phyloP scores from a whole-genome alignment of 2,888 invertebrate genomes.

The Ceratothoa steindachneri region DNA sequence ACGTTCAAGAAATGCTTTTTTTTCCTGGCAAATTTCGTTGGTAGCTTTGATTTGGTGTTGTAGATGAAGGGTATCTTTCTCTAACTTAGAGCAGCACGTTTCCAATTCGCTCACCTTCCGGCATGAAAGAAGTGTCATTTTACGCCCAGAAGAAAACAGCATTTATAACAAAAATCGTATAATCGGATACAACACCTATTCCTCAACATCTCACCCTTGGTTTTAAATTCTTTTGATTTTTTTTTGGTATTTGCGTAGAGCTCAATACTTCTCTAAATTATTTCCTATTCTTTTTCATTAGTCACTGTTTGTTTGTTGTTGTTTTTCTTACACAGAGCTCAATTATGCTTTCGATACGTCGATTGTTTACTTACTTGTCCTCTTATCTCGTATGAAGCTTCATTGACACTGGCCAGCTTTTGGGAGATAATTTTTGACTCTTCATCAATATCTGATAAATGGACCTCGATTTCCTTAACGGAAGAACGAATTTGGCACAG shows the following conservation, averaged over 20 bases:
- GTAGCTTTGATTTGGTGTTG: neutral
- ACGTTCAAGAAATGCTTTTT: neutral
- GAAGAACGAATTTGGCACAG: slow-evolving; percentile 1
- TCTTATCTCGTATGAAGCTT: neutral
- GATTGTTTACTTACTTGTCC: neutral
- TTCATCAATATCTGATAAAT: neutral
- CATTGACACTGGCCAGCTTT: neutral
- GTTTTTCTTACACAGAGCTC: too few species aligned
- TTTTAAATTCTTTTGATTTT: too few species aligned
- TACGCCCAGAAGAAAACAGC: too few species aligned
- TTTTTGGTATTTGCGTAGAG: too few species aligned
- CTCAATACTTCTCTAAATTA: too few species aligned
- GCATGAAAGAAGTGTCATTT: too few species aligned
- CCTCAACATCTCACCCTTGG: too few species aligned
- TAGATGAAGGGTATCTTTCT: neutral
- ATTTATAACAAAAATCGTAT: too few species aligned
- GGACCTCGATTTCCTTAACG: neutral
- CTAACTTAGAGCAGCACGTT: neutral
- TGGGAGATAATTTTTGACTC: neutral
- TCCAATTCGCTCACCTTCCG: neutral
- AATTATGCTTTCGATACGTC: too few species aligned
- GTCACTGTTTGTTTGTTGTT: too few species aligned
- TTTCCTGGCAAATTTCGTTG: neutral
- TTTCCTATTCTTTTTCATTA: too few species aligned
- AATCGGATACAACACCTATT: too few species aligned